These are phyloP conservation scores for Saccopteryx leptura DNA, from an alignment of 2,113 vertebrate species.

Conservation along the genomic window DNA sequence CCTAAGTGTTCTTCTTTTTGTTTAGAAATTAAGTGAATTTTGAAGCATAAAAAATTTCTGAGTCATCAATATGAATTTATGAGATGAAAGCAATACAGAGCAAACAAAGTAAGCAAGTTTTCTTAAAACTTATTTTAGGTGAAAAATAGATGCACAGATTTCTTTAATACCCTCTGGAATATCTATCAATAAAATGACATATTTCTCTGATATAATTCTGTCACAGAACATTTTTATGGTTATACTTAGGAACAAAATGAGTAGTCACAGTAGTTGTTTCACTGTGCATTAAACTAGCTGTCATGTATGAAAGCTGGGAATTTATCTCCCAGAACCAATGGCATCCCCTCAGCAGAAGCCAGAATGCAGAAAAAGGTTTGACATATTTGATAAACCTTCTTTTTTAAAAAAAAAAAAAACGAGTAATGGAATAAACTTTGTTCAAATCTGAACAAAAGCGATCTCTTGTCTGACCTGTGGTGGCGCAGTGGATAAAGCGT, in stretches of 20 bases:
- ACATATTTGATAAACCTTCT: slow-evolving; percentile 45
- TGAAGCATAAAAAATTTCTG: slow-evolving; percentile 76
- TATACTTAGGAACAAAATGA: slow-evolving; percentile 63
- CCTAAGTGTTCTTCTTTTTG: slow-evolving; percentile 84
- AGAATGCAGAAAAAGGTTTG: slow-evolving; percentile 62
- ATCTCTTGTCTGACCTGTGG: neutral
- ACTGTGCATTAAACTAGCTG: slow-evolving; percentile 77
- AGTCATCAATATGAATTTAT: slow-evolving; percentile 76
- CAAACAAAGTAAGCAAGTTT: slow-evolving; percentile 63
- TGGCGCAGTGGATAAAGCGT: too few species aligned
- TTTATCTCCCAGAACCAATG: slow-evolving; percentile 72
- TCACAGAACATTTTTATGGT: slow-evolving; percentile 46
- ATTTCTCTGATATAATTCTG: slow-evolving; percentile 52
- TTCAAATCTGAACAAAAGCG: slow-evolving; percentile 68
- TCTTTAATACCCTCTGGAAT: slow-evolving; percentile 55
- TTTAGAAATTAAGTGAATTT: slow-evolving; percentile 86
- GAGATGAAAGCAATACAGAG: slow-evolving; percentile 67
- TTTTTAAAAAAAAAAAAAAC: neutral
- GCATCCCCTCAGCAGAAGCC: slow-evolving; percentile 66
- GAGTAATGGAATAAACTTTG: slow-evolving; percentile 59
- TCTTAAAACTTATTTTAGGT: slow-evolving; percentile 56
- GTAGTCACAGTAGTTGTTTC: slow-evolving; percentile 70
- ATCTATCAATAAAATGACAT: slow-evolving; percentile 51
- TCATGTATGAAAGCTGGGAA: slow-evolving; percentile 76
- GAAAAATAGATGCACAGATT: slow-evolving; percentile 46